These are phyloP conservation scores for Diadophis punctatus DNA, from an alignment of 2,113 vertebrate genomes.

Conservation along the genomic window DNA sequence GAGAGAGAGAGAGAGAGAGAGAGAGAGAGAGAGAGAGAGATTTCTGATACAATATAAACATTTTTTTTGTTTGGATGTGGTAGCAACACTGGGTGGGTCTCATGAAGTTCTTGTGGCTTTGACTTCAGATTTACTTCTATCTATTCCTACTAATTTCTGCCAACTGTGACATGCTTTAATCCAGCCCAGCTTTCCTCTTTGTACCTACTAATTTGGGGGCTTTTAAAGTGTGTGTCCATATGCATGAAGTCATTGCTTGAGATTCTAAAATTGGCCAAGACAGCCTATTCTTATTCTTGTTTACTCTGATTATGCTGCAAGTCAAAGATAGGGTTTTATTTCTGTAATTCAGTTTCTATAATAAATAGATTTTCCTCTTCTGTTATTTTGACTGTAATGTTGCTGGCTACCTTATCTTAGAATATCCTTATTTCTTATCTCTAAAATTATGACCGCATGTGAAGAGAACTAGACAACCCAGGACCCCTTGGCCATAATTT, in stretches of 20 bases:
- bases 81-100: conserved; percentile 66
- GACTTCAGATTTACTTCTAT: conserved; percentile 63
- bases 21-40: neutral
- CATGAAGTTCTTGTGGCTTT: conserved; percentile 69
- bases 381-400: neutral
- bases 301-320: neutral
- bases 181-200: conserved; percentile 43
- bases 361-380: neutral
- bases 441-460: conserved; percentile 5
- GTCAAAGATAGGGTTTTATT: neutral
- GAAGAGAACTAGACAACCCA: neutral
- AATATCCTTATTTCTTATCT: neutral
- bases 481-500: neutral
- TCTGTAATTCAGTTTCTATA: neutral
- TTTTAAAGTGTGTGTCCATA: conserved; percentile 17
- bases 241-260: conserved; percentile 10
- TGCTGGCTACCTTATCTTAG: neutral
- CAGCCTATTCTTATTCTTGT: neutral
- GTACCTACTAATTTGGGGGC: conserved; percentile 65
- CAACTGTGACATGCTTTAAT: conserved; percentile 56
- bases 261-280: conserved; percentile 31
- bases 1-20: too few relatives aligned
- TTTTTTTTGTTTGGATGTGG: conserved; percentile 63
- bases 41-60: neutral
- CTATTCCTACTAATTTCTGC: conserved; percentile 56